These are phyloP conservation scores for Lutjanus erythropterus DNA, from an alignment of 2,113 vertebrate genomes.

Conservation along the genomic window DNA sequence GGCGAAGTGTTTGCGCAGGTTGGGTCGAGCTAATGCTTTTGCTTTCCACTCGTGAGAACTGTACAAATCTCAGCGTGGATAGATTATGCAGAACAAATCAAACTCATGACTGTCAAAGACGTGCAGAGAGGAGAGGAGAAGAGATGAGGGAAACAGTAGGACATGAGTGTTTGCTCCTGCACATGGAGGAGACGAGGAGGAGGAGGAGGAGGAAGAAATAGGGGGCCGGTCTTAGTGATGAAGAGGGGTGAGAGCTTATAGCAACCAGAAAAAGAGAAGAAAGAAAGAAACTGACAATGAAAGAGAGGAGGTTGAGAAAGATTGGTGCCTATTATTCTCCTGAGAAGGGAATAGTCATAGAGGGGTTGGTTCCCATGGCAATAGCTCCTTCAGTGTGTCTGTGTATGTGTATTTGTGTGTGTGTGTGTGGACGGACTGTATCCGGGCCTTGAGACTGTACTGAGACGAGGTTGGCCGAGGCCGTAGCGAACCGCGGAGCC, in stretches of 20 bases:
- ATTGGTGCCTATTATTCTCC: conserved; percentile 86
- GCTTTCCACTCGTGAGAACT: conserved; percentile 35
- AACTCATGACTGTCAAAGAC: conserved; percentile 51
- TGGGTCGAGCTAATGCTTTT: conserved; percentile 32
- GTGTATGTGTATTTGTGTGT: conserved; percentile 41
- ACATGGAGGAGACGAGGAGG: conserved; percentile 17
- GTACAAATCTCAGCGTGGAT: conserved; percentile 48
- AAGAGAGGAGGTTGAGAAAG: conserved; percentile 68
- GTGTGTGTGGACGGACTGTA: conserved; percentile 45
- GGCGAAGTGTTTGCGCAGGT: conserved; percentile 13
- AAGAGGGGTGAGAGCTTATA: conserved; percentile 38
- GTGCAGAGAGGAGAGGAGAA: conserved; percentile 6
- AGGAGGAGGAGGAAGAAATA: not conserved
- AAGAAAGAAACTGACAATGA: conserved; percentile 59
- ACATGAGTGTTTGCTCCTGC: conserved; percentile 34
- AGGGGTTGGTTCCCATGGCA: conserved; percentile 88
- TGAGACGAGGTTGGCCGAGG: conserved; percentile 54
- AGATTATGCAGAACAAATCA: conserved; percentile 58
- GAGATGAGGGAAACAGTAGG: conserved; percentile 1
- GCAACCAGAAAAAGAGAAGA: conserved; percentile 17
- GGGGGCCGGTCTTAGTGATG: conserved; percentile 9
- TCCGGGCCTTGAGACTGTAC: conserved; percentile 62
- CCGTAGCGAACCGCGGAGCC: conserved; percentile 19
- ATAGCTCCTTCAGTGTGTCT: conserved; percentile 70
- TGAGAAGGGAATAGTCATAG: conserved; percentile 78